Evolutionary conservation across 2,113 vertebrate genomes (phyloP).

Genomic region (Neomonachus schauinslandi): DNA sequence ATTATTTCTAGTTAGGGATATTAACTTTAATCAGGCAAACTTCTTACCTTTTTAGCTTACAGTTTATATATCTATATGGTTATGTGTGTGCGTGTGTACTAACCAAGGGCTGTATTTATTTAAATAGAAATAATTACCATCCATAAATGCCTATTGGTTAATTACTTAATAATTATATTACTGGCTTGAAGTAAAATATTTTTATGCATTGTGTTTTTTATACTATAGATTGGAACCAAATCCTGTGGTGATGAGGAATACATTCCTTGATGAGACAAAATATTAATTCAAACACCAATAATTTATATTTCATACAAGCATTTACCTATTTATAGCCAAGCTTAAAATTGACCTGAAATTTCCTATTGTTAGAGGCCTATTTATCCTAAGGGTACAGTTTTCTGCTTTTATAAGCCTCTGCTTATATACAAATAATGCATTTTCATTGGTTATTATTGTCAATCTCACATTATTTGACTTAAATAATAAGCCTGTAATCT

Average conservation of each 20-base stretch:
- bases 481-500: not conserved
- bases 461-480: not conserved
- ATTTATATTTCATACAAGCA: not conserved
- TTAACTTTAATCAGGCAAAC: slow-evolving; percentile 32
- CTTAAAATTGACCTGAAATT: not conserved
- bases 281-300: slow-evolving; percentile 23
- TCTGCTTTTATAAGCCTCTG: not conserved
- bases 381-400: not conserved
- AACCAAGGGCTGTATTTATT: slow-evolving; percentile 61
- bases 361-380: not conserved
- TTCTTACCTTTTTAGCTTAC: slow-evolving; percentile 21
- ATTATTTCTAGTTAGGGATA: slow-evolving; percentile 48
- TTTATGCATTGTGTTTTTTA: not conserved
- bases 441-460: not conserved
- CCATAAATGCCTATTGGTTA: slow-evolving; percentile 34
- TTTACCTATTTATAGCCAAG: not conserved
- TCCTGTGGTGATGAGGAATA: not conserved
- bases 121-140: slow-evolving; percentile 69
- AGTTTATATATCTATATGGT: not conserved
- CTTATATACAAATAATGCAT: not conserved
- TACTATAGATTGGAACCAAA: not conserved
- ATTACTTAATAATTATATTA: slow-evolving; percentile 65
- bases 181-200: slow-evolving; percentile 48
- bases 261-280: not conserved
- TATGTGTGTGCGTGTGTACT: not conserved